phyloP scores from a whole-genome alignment of 2,113 vertebrate species.

The Cacatua alba region DNA sequence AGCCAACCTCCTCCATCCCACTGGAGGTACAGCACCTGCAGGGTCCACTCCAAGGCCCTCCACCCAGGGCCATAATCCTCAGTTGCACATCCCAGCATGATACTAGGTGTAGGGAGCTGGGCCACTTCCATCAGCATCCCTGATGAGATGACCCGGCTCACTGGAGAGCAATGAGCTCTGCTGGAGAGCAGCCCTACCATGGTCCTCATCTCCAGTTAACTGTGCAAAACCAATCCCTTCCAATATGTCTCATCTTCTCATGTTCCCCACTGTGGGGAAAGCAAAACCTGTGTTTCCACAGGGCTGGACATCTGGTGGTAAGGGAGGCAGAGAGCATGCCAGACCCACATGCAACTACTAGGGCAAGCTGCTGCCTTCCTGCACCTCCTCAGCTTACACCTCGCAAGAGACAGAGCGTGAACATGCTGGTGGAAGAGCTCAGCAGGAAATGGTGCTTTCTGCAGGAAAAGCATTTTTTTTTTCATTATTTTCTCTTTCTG shows the following conservation, averaged over 20 bases:
- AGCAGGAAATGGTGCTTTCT: constrained; percentile 12
- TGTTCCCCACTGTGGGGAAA: not conserved
- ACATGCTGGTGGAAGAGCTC: not conserved
- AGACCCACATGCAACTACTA: accelerated
- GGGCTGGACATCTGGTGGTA: not conserved
- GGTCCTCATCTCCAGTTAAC: not conserved
- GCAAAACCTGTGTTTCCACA: not conserved
- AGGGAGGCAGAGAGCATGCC: not conserved
- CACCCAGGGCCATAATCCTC: not conserved
- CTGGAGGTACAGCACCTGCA: accelerated
- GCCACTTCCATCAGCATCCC: not conserved
- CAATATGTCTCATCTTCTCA: not conserved
- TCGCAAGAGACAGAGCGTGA: not conserved
- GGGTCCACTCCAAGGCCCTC: not conserved
- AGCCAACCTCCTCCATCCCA: not conserved
- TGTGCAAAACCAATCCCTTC: not conserved
- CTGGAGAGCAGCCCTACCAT: not conserved
- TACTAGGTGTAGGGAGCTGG: not conserved
- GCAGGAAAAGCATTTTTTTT: constrained; percentile 18
- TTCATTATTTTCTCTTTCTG: constrained; percentile 27
- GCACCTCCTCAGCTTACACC: not conserved
- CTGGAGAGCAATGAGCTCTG: not conserved
- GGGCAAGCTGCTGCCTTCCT: not conserved
- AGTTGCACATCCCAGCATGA: accelerated
- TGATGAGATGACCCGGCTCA: not conserved